Evolutionary conservation across 2,113 vertebrate species (phyloP).

Genomic region (Myrmecobius fasciatus): DNA sequence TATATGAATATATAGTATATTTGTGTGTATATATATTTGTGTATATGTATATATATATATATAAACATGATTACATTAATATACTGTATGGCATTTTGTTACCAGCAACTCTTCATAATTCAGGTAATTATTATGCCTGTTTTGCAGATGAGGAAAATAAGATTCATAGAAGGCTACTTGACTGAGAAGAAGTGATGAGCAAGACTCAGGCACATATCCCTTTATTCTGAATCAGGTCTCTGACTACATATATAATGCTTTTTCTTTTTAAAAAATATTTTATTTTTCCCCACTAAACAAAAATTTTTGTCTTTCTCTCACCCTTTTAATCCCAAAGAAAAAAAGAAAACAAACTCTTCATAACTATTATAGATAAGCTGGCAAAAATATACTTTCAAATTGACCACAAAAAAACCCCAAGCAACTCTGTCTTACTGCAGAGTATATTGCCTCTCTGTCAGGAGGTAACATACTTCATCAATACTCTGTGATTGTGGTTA

Average conservation of each 20-base stretch:
- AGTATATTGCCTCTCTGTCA: neutral
- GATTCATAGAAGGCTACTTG: neutral
- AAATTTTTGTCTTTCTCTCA: neutral
- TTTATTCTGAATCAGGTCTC: neutral
- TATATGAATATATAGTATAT: too few species aligned
- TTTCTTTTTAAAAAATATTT: neutral
- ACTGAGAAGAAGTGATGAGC: neutral
- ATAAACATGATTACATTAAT: neutral
- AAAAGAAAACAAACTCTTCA: neutral
- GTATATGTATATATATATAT: too few species aligned
- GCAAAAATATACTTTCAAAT: neutral
- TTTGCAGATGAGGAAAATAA: neutral
- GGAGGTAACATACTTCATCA: neutral
- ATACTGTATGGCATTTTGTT: neutral
- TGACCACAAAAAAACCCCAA: neutral
- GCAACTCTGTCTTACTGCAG: neutral
- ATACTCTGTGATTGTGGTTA: neutral
- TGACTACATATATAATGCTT: too few species aligned
- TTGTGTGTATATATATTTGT: too few species aligned
- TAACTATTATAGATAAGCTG: neutral
- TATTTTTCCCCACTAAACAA: neutral
- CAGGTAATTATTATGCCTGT: neutral
- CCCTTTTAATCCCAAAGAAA: neutral
- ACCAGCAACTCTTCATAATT: neutral
- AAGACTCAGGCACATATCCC: neutral